These are phyloP conservation scores for Mormyrus iriodes DNA, from an alignment of 2,113 vertebrate genomes.

Conservation along the genomic window DNA sequence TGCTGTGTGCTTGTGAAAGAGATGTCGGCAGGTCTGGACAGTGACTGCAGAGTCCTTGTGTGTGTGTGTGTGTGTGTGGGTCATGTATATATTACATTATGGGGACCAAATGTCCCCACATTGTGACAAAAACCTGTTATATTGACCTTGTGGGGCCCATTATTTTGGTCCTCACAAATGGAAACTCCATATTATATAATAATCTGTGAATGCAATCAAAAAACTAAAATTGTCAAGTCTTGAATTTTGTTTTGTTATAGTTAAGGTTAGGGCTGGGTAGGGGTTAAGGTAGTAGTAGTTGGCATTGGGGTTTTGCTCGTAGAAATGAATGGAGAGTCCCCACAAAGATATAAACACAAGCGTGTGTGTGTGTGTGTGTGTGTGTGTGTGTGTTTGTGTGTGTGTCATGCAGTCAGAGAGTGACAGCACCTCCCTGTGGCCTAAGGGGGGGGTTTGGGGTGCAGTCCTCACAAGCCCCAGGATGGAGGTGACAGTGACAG, in stretches of 20 bases:
- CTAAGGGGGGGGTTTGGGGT: constrained; percentile 18
- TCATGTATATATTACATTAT: not conserved
- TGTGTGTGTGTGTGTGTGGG: constrained; percentile 19
- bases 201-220: not conserved
- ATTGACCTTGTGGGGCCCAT: not conserved
- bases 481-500: constrained; percentile 43
- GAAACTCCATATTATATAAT: not conserved
- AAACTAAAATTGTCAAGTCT: not conserved
- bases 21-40: constrained; percentile 24
- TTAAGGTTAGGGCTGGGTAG: not conserved
- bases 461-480: constrained; percentile 32
- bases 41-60: constrained; percentile 5
- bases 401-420: constrained; percentile 8
- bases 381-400: not conserved
- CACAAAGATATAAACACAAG: not conserved
- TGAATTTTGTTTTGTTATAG: not conserved
- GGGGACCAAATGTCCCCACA: constrained; percentile 27
- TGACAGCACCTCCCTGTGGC: constrained; percentile 15
- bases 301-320: not conserved
- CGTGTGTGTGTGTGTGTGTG: not conserved
- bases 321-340: not conserved
- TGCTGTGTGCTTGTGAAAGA: not conserved
- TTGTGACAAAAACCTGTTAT: too few species aligned
- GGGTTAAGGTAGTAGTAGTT: not conserved
- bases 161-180: not conserved